These are phyloP conservation scores for Ceyx erithaca DNA, from an alignment of 2,797 vertebrate genomes.

Conservation along the genomic window DNA sequence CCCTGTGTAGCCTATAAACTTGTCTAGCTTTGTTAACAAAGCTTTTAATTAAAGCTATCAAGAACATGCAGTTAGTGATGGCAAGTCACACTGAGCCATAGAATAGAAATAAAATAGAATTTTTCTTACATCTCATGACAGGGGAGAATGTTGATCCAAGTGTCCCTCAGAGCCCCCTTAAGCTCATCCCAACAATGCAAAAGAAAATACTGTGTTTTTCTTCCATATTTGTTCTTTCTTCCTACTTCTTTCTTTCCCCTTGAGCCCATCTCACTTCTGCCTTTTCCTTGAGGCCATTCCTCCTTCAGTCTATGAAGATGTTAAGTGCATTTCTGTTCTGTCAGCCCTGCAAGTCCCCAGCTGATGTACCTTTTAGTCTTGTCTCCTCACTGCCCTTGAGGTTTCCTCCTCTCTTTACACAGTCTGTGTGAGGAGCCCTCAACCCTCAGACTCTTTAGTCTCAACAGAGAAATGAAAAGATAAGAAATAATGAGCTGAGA, in stretches of 20 bases:
- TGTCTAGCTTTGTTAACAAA: neutral
- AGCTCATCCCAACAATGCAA: neutral
- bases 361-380: neutral
- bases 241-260: neutral
- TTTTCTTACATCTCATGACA: neutral
- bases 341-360: neutral
- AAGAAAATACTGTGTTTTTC: neutral
- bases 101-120: neutral
- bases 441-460: neutral
- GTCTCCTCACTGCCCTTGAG: neutral
- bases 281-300: neutral
- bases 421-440: neutral
- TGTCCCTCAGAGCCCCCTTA: rapidly evolving
- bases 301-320: neutral
- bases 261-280: neutral
- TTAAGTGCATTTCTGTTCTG: neutral
- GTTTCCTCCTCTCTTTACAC: neutral
- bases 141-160: neutral
- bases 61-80: neutral
- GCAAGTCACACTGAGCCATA: neutral
- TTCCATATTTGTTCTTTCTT: neutral
- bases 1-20: too few species aligned
- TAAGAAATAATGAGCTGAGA: neutral
- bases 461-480: neutral
- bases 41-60: neutral